Base-by-base conservation (phyloP, 2,888 invertebrate genomes). In the Odontocerum albicorne region DNA sequence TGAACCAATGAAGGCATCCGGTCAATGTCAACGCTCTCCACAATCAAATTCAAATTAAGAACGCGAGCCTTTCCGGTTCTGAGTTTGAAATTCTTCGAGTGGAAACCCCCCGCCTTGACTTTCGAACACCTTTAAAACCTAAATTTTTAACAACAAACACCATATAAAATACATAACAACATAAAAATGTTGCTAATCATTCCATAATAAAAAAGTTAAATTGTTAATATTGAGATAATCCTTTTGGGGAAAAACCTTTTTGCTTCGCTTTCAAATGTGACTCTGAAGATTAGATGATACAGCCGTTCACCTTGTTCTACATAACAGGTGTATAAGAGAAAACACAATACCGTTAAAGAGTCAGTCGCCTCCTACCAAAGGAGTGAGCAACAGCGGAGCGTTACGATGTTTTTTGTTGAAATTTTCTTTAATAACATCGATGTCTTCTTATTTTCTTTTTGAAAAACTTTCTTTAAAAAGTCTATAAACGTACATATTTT, bases 261-360 rank as follows among this genome's bases (percentile, higher is more conserved):
- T n/a, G n/a, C n/a, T n/a, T n/a, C n/a, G n/a, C n/a, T n/a, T n/a
- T n/a, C n/a, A n/a, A n/a, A n/a, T n/a, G n/a, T n/a, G n/a, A n/a
- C n/a, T n/a, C n/a, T n/a, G n/a, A n/a, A n/a, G n/a, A 42, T 42
- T 42, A 10, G 21, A 13, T 42, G 19, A n/a, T n/a, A n/a, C n/a
- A 49, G 49, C 38, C 33, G 52, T 44, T 53, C 52, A 57, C 59
- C 50, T 55, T 59, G 55, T 52, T 51, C 55, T 40, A 55, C 55
- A 49, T 40, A 35, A 45, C 45, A 42, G 49, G 33, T 49, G 44
- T 45, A 51, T 56, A 56, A 40, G 49, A 49, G 50, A 50, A 59
- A 59, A 52, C 21, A 32, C 49, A 40, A 36, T 53, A 56, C 49
- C 56, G 58, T 59, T 52, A 40, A 13, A 22, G 19, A 13, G 17